Conservation (phyloP, 1,140 invertebrate species). For the Hylyphantes graminicola region DNA sequence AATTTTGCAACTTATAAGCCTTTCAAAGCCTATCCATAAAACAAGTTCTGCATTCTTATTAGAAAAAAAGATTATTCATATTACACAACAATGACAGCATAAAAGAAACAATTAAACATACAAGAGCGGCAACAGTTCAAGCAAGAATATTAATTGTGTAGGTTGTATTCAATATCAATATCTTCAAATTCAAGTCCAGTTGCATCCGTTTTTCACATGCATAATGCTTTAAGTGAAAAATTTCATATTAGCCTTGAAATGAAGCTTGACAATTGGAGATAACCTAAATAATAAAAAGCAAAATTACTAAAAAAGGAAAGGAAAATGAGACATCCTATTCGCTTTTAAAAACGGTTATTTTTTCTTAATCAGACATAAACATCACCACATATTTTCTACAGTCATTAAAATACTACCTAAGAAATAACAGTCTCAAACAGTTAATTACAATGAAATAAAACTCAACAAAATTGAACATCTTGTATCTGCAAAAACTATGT, state of each 20-base stretch:
- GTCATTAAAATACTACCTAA: no score
- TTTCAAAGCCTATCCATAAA: no score
- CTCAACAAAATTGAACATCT: no score
- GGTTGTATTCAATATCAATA: background rate
- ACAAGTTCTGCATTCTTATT: background rate
- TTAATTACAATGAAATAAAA: no score
- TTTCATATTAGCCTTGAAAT: slow-evolving; percentile 24
- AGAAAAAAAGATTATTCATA: slow-evolving; percentile 10
- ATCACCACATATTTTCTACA: no score
- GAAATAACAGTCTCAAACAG: no score
- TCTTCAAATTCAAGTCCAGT: slow-evolving; percentile 6
- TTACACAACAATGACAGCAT: background rate
- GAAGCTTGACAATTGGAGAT: background rate
- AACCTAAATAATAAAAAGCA: slow-evolving; percentile 1
- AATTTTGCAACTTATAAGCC: no score
- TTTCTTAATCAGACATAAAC: no score
- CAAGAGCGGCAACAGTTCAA: slow-evolving; percentile 7
- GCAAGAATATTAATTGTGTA: background rate
- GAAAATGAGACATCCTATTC: background rate
- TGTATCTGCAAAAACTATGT: no score
- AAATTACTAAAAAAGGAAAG: background rate
- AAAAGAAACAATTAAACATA: slow-evolving; percentile 3
- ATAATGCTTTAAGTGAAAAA: slow-evolving; percentile 32
- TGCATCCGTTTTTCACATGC: slow-evolving; percentile 18
- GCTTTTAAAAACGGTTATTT: no score